A percentile compares a stretch with the other conserved stretches of the same genome.
Evolutionary conservation across 2,113 vertebrate species (phyloP).

Genomic region (Lophochroa leadbeateri): DNA sequence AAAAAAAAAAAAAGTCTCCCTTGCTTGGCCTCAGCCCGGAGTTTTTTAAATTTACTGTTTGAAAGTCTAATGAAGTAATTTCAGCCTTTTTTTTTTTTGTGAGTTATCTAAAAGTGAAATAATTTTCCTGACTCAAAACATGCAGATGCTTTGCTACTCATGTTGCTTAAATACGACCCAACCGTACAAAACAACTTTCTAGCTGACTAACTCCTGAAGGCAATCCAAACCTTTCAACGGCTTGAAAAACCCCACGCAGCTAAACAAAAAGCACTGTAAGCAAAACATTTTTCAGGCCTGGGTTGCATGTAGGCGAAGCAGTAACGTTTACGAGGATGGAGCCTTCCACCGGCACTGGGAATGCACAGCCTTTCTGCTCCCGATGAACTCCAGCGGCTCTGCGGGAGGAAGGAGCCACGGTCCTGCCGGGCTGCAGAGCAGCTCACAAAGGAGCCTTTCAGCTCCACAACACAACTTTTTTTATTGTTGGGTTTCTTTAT

Average conservation of each 20-base stretch:
- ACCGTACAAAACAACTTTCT: background rate
- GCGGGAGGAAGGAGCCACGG: background rate
- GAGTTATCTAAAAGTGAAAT: slow-evolving; percentile 14
- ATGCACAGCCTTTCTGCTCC: background rate
- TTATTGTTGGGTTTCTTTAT: background rate
- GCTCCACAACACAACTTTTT: background rate
- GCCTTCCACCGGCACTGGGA: background rate
- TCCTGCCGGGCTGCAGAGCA: background rate
- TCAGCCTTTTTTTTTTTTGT: background rate
- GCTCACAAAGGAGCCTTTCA: slow-evolving; percentile 50
- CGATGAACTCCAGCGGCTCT: background rate
- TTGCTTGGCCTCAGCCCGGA: slow-evolving; percentile 33
- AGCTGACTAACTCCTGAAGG: slow-evolving; percentile 34
- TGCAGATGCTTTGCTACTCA: background rate
- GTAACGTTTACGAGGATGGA: background rate
- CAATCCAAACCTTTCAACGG: background rate
- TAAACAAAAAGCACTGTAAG: slow-evolving; percentile 12
- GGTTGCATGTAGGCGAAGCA: background rate
- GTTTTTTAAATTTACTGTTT: slow-evolving; percentile 19
- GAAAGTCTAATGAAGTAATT: slow-evolving; percentile 34
- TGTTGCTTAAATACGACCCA: background rate
- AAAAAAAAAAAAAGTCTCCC: background rate
- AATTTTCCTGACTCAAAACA: slow-evolving; percentile 27
- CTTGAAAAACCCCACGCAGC: slow-evolving; percentile 15
- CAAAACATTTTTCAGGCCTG: background rate